Conservation (phyloP, 2,797 vertebrate genomes). For the Rhynchonycteris naso region DNA sequence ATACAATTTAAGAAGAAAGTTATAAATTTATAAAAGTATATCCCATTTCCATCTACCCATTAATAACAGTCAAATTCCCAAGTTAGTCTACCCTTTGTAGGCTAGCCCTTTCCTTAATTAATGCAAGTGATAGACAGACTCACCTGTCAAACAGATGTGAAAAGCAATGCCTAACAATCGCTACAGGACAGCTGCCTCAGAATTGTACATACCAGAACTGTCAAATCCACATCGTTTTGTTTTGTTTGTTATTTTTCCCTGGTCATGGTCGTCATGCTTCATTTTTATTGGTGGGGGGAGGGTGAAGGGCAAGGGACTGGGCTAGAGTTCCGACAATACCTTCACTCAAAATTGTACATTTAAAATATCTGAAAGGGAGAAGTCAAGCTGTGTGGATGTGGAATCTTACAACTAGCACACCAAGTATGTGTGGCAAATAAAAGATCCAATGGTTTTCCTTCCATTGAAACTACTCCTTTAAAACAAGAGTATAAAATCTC, state of each 20-base stretch:
- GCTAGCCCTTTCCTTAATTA: background rate
- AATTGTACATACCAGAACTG: background rate
- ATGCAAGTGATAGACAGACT: background rate
- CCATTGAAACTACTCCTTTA: background rate
- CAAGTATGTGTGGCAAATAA: conserved; percentile 22
- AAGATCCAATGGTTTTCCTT: conserved; percentile 1
- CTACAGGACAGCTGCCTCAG: conserved; percentile 42
- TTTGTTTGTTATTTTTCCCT: conserved; percentile 12
- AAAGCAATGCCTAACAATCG: background rate
- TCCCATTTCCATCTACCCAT: background rate
- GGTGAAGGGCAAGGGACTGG: too few relatives aligned
- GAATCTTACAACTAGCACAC: conserved; percentile 17
- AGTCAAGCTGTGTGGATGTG: background rate
- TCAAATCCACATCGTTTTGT: background rate
- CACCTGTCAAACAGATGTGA: background rate
- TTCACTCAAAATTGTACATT: conserved; percentile 47
- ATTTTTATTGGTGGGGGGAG: background rate
- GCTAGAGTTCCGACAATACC: background rate
- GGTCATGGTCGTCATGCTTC: background rate
- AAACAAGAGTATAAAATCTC: background rate
- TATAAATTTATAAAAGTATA: conserved; percentile 33
- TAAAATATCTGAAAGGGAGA: background rate
- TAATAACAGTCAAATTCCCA: conserved; percentile 42
- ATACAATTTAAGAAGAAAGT: background rate
- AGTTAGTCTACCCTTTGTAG: background rate